Conservation (phyloP, 2,113 vertebrate genomes). For the Gallinago media region DNA sequence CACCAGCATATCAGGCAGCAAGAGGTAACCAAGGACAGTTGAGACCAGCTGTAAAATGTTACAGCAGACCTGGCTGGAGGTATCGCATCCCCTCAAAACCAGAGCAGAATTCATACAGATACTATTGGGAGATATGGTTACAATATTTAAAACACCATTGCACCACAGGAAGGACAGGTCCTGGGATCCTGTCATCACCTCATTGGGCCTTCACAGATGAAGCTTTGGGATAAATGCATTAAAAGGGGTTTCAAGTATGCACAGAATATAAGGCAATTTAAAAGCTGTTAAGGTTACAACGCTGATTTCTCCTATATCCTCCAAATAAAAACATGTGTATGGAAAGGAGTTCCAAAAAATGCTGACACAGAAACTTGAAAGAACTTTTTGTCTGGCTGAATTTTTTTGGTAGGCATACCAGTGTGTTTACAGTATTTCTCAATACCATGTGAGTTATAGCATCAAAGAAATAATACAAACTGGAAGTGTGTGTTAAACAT, state of each 20-base stretch:
- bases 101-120: not conserved
- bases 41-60: not conserved
- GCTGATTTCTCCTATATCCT: not conserved
- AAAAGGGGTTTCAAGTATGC: not conserved
- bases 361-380: not conserved
- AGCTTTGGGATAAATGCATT: not conserved
- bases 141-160: not conserved
- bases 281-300: not conserved
- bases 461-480: constrained; percentile 32
- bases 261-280: not conserved
- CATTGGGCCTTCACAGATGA: not conserved
- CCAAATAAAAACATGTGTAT: not conserved
- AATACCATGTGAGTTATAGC: constrained; percentile 16
- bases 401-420: not conserved
- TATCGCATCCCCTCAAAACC: not conserved
- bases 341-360: not conserved
- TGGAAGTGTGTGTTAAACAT: constrained; percentile 27
- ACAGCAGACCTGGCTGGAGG: not conserved
- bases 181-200: not conserved
- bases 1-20: not conserved
- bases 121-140: not conserved
- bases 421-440: constrained; percentile 13
- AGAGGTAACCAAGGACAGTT: not conserved
- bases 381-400: not conserved
- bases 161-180: not conserved